Conservation (phyloP, 1,140 invertebrate species). For the Diabrotica virgifera region DNA sequence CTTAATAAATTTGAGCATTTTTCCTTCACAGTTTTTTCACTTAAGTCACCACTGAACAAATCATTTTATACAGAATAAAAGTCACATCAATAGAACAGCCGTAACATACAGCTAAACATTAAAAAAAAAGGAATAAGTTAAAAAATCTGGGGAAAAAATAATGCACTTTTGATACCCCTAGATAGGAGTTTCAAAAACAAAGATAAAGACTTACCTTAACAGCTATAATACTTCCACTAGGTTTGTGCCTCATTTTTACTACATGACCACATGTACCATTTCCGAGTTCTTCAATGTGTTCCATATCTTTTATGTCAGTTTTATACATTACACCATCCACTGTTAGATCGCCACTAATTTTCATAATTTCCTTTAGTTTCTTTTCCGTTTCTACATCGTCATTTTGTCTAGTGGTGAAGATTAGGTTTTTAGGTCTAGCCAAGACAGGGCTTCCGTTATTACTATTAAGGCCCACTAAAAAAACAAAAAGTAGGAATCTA, state of each 20-base stretch:
- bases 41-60: no score
- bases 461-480: constrained; percentile 35
- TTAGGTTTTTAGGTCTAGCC: constrained; percentile 34
- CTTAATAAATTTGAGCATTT: no score
- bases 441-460: constrained; percentile 32
- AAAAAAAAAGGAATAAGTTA: background rate
- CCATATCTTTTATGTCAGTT: constrained; percentile 83
- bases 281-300: constrained; percentile 87
- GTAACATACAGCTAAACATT: background rate
- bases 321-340: constrained; percentile 77
- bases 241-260: constrained; percentile 91
- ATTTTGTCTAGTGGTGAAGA: constrained; percentile 35
- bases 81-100: no score
- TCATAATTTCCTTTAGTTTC: constrained; percentile 53
- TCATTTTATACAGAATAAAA: no score
- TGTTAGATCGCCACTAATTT: constrained; percentile 78
- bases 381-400: constrained; percentile 50
- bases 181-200: background rate
- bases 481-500: no score
- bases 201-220: constrained; percentile 73
- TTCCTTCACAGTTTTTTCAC: no score
- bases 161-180: background rate
- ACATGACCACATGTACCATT: constrained; percentile 97
- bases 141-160: constrained; percentile 5
- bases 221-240: constrained; percentile 82